Evolutionary conservation across 2,113 vertebrate species (phyloP), one percentile per base, ranked within the genome.

Genomic region (Tyrannus savana): DNA sequence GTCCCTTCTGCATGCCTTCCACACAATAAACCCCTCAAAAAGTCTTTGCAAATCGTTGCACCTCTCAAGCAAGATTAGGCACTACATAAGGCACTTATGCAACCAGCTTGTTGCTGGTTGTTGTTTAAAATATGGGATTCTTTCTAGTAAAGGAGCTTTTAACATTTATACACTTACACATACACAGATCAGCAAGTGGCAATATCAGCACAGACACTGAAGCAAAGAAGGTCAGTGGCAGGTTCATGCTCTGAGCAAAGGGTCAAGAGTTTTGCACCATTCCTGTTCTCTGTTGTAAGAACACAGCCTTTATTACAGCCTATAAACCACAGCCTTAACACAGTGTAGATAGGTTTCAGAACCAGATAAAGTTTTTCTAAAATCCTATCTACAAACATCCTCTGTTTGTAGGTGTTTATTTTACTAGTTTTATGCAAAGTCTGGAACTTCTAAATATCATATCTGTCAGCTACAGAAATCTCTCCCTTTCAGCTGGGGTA

Each of bases 331-430:
- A 27, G 6, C 4, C 13, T 35, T 49, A 74, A 52, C 47, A 85
- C n/a, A 59, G 39, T 25, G 31, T 30, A 59, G 52, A 33, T 8
- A 84, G 24, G 80, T 52, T 59, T 49, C 19, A 24, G 37, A 73
- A 69, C 69, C 9, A 85, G 27, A 64, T 14, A 63, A 53, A 53
- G 6, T 75, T 94, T 44, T 62, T 60, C 66, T 84, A 66, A 91
- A 93, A 66, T 15, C 11, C 7, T 66, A 18, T 39, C 69, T 82
- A 60, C 24, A 78, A 75, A 58, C 14, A 58, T 74, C 14, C 19
- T 60, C 37, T 77, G 16, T 66, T 92, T 96, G 42, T 85, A 80
- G 49, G 41, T 84, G 31, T 84, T 89, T 89, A 47, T 92, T 90
- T 96, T 84, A 56, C 75, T 68, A 47, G 21, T 46, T 89, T 90